Evolutionary conservation across 2,888 invertebrate species (phyloP).

Genomic region (Rhopalosiphum nymphaeae): DNA sequence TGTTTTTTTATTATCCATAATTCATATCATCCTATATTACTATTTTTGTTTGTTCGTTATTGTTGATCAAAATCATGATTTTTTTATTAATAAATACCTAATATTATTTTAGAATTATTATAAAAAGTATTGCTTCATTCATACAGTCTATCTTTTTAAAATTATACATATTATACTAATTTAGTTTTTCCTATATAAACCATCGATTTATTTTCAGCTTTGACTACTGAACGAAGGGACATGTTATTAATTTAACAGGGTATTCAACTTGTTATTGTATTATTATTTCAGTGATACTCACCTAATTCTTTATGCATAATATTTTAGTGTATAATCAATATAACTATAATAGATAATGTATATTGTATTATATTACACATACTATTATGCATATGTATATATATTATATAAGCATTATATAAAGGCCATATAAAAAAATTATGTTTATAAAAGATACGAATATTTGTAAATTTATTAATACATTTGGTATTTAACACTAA

Average conservation of each 20-base stretch:
- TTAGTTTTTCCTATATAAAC: not conserved
- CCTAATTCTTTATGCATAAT: not conserved
- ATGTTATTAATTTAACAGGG: not conserved
- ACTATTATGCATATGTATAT: not conserved
- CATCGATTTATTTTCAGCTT: not conserved
- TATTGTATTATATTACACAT: not conserved
- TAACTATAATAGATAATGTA: not conserved
- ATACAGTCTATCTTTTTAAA: not conserved
- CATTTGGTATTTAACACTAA: not conserved
- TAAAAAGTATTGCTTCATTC: not conserved
- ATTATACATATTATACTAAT: not conserved
- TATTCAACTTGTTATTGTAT: not conserved
- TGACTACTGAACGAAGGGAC: not conserved
- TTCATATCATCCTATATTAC: not conserved
- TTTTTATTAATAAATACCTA: not conserved
- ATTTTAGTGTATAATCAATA: not conserved
- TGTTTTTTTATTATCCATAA: not conserved
- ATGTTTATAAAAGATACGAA: not conserved
- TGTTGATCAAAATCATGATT: not conserved
- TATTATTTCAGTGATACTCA: not conserved
- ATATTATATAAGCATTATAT: not conserved
- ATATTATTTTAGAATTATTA: not conserved
- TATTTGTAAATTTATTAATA: not conserved
- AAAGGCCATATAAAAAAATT: not conserved
- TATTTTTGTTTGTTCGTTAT: not conserved